A percentile compares a stretch with the other conserved stretches of the same genome.
These are phyloP conservation scores for Patiria miniata DNA, from an alignment of 35 echinoderm and acorn worm species.

Conservation along the genomic window DNA sequence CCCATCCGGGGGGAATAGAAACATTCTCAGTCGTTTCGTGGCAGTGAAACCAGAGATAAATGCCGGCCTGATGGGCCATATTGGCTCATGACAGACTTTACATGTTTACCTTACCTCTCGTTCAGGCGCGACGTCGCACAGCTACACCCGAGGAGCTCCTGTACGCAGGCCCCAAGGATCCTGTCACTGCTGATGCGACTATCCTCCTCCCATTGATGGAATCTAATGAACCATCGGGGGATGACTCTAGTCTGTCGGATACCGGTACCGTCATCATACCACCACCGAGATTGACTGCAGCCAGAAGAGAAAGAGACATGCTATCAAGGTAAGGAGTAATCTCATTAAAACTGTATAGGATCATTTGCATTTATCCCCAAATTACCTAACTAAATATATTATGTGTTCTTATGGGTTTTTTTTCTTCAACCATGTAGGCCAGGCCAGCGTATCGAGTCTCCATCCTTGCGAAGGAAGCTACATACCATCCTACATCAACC, in stretches of 20 bases:
- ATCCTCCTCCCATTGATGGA: conserved; percentile 39
- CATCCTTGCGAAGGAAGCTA: not conserved
- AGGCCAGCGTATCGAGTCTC: not conserved
- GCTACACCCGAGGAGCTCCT: conserved; percentile 79
- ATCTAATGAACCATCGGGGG: conserved; percentile 46
- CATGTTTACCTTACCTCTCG: too few species aligned
- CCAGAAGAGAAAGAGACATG: not conserved
- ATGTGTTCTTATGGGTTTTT: too few species aligned
- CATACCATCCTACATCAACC: not conserved
- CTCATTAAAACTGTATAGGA: too few species aligned
- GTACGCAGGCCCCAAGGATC: conserved; percentile 55
- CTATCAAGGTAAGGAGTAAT: too few species aligned
- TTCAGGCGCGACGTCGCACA: conserved; percentile 76
- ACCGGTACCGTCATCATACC: conserved; percentile 17
- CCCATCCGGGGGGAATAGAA: too few species aligned
- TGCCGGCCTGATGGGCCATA: too few species aligned
- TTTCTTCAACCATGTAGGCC: too few species aligned
- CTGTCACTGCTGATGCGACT: not conserved
- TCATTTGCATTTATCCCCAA: too few species aligned
- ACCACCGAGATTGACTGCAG: not conserved
- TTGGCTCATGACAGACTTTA: too few species aligned
- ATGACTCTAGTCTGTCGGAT: conserved; percentile 21
- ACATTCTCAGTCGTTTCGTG: too few species aligned
- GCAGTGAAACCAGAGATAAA: too few species aligned
- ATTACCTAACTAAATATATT: too few species aligned